phyloP scores from a whole-genome alignment of 2,797 vertebrate species.

The Chromobotia macracanthus region DNA sequence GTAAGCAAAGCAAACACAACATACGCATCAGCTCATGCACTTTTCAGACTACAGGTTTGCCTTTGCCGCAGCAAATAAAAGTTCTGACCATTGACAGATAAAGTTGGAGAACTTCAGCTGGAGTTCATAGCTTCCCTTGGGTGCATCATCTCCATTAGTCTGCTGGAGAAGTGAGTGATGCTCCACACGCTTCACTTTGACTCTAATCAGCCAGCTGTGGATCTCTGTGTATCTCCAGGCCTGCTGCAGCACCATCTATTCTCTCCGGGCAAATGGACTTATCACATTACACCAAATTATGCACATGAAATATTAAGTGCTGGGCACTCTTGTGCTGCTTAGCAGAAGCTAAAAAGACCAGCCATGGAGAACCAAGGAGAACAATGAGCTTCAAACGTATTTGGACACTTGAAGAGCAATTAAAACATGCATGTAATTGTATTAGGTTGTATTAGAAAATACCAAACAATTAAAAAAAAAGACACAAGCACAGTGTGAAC shows the following conservation, averaged over 20 bases:
- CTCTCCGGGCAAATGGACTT: conserved; percentile 2
- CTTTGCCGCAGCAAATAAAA: not conserved
- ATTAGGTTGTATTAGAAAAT: not conserved
- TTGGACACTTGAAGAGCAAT: not conserved
- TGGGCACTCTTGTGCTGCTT: conserved; percentile 9
- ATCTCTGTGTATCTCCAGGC: conserved; percentile 13
- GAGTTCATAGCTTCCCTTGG: conserved; percentile 16
- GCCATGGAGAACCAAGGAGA: too few species aligned
- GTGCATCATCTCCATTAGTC: conserved; percentile 31
- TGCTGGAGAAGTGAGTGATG: conserved; percentile 24
- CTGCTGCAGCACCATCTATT: conserved; percentile 25
- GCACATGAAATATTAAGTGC: conserved; percentile 38
- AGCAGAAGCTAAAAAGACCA: not conserved
- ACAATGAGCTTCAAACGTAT: not conserved
- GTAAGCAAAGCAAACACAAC: too few species aligned
- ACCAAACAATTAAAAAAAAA: too few species aligned
- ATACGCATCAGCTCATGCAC: not conserved
- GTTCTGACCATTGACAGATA: not conserved
- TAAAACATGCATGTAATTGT: not conserved
- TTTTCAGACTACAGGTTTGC: conserved; percentile 9
- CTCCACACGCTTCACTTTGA: conserved; percentile 26
- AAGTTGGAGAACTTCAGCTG: conserved; percentile 4
- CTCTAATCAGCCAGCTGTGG: conserved; percentile 29
- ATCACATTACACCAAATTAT: conserved; percentile 40
- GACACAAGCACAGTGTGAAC: too few species aligned